These are phyloP conservation scores for Anhinga rufa DNA, from an alignment of 2,113 vertebrate genomes.

Conservation along the genomic window DNA sequence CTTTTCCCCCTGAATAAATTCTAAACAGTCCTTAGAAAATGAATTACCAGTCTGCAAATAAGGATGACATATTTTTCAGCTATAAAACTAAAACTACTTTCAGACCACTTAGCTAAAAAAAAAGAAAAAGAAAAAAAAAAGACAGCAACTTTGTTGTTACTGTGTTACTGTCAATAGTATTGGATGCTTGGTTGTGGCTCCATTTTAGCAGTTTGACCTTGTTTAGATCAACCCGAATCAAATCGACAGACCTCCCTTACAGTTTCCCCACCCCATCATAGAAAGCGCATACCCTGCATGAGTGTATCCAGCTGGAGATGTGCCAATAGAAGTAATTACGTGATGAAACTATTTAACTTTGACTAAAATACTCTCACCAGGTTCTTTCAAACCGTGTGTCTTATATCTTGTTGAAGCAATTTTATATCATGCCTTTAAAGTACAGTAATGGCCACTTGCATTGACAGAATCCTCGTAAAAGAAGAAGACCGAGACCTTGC, in stretches of 20 bases:
- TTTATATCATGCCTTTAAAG: constrained; percentile 84
- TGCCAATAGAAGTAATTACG: constrained; percentile 81
- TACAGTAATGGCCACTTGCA: constrained; percentile 84
- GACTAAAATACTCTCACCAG: constrained; percentile 84
- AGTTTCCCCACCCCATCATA: constrained; percentile 39
- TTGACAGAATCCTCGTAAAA: constrained; percentile 84
- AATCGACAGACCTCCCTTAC: constrained; percentile 45
- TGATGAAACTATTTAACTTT: constrained; percentile 84
- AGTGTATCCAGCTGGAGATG: constrained; percentile 73
- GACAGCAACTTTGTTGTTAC: constrained; percentile 39
- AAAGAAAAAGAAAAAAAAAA: background rate
- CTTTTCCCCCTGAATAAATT: constrained; percentile 72
- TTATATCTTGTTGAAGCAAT: constrained; percentile 83
- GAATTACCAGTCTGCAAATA: constrained; percentile 69
- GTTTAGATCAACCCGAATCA: constrained; percentile 60
- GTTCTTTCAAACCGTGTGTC: constrained; percentile 80
- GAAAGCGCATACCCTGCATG: constrained; percentile 50
- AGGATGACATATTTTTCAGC: constrained; percentile 66
- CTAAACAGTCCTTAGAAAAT: constrained; percentile 75
- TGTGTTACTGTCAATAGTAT: constrained; percentile 46
- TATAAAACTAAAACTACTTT: constrained; percentile 69
- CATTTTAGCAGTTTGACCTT: constrained; percentile 68
- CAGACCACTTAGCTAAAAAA: constrained; percentile 53
- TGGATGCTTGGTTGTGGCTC: constrained; percentile 52
- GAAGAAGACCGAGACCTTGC: constrained; percentile 77